Conservation (phyloP, 2,888 invertebrate genomes). For the Agrochola circellaris region DNA sequence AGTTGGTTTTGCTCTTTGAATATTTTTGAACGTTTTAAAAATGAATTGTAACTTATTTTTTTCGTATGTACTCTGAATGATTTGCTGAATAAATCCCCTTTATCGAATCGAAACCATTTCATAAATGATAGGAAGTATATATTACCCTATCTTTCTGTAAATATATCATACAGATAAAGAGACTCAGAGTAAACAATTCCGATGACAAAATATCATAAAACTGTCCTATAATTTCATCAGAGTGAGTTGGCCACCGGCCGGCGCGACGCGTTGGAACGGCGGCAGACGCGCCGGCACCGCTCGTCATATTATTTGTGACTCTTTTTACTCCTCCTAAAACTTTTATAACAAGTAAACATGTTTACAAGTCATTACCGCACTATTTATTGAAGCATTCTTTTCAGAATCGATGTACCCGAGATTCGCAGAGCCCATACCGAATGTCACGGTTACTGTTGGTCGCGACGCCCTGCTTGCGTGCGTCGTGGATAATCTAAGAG, state of each 20-base stretch:
- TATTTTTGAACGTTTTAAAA: neutral
- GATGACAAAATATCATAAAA: slow-evolving; percentile 51
- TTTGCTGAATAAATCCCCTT: neutral
- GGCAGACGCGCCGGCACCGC: slow-evolving; percentile 73
- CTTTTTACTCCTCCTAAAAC: slow-evolving; percentile 74
- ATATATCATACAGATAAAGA: slow-evolving; percentile 27
- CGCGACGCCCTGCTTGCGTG: slow-evolving; percentile 96
- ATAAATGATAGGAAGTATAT: neutral
- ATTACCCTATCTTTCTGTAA: slow-evolving; percentile 5
- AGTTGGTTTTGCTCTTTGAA: neutral
- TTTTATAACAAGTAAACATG: slow-evolving; percentile 84
- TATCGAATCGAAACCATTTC: neutral
- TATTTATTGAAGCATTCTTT: slow-evolving; percentile 74
- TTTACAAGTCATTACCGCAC: slow-evolving; percentile 73
- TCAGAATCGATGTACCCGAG: slow-evolving; percentile 94
- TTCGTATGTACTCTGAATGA: neutral
- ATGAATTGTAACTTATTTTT: neutral
- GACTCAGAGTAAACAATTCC: slow-evolving; percentile 17
- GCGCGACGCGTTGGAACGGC: slow-evolving; percentile 60
- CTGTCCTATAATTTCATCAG: slow-evolving; percentile 62
- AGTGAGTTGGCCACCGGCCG: slow-evolving; percentile 58
- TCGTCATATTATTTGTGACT: slow-evolving; percentile 77
- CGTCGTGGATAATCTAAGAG: slow-evolving; percentile 96
- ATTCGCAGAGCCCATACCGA: slow-evolving; percentile 97
- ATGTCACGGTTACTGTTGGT: slow-evolving; percentile 97